Evolutionary conservation across 2,113 vertebrate genomes (phyloP), one percentile per base, ranked within the genome.

Genomic region (Dromaius novaehollandiae): DNA sequence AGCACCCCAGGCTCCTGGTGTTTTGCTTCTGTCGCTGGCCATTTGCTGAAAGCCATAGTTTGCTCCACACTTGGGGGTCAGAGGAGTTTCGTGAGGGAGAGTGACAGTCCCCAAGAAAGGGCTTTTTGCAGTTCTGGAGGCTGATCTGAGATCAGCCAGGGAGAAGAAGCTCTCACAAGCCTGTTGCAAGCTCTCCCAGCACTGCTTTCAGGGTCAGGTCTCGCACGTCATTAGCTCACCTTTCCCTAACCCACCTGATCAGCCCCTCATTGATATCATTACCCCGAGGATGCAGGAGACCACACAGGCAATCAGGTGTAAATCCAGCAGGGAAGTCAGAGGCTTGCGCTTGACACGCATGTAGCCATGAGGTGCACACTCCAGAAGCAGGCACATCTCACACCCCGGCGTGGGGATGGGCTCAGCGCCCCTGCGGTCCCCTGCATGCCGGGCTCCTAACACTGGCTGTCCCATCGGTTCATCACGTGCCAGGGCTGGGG

Each of bases 401-500:
- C 7, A 6, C 46, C 46, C 46, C 8, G 18, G 46, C 17, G 6
- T 19, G 18, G 46, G 9, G 56, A 30, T 6, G 30, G 30, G 16
- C 30, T 60, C 56, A 34, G 30, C 18, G 22, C 32, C 30, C 17
- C 56, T 60, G 56, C 10, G 17, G 34, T 60, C 56, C 56, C 32
- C 55, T 32, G 28, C 28, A 32, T 17, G 28, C 28, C 30, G 22
- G 9, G 56, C 4, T 30, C 11, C 56, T 32, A 58, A 58, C 56
- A 20, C 56, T 19, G 18, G 17, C 56, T 34, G 30, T 34, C 9
- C 30, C 4, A 0, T 1, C 1, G 1, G 73, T 10, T 44, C 1
- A 1, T 17, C 2, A 0, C 9, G 60, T 75, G 21, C 40, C 65
- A 8, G 28, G 21, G 34, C n/a, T 24, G 30, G 48, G 15, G 20